Conservation (phyloP, 2,888 invertebrate species). For the Hipparchia semele region DNA sequence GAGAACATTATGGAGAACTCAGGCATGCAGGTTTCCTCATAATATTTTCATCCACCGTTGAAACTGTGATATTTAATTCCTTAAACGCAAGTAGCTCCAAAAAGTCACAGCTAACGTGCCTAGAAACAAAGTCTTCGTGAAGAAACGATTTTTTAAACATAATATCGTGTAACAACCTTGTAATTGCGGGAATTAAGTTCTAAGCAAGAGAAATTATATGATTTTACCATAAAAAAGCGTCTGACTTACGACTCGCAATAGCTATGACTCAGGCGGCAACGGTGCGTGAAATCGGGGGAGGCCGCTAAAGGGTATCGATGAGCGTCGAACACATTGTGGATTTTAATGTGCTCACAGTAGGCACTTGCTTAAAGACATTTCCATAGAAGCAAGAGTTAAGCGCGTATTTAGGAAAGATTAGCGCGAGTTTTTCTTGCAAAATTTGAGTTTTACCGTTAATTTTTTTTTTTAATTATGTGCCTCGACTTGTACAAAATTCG, state of each 20-base stretch:
- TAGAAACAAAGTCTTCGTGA: no score
- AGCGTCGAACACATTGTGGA: constrained; percentile 35
- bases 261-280: constrained; percentile 66
- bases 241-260: constrained; percentile 34
- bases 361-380: neutral
- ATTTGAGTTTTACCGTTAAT: neutral
- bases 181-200: neutral
- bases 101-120: no score
- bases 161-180: no score
- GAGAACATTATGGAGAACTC: no score
- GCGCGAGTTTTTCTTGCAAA: neutral
- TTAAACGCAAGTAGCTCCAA: no score
- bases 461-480: no score
- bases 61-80: no score
- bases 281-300: constrained; percentile 72
- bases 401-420: neutral
- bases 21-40: no score
- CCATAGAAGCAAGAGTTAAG: neutral
- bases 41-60: no score
- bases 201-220: constrained; percentile 13
- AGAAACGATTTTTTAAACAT: no score
- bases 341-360: neutral
- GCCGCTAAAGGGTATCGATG: constrained; percentile 64
- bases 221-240: constrained; percentile 33
- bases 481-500: no score